Evolutionary conservation across 2,113 vertebrate species (phyloP).

Genomic region (Notiomystis cincta): DNA sequence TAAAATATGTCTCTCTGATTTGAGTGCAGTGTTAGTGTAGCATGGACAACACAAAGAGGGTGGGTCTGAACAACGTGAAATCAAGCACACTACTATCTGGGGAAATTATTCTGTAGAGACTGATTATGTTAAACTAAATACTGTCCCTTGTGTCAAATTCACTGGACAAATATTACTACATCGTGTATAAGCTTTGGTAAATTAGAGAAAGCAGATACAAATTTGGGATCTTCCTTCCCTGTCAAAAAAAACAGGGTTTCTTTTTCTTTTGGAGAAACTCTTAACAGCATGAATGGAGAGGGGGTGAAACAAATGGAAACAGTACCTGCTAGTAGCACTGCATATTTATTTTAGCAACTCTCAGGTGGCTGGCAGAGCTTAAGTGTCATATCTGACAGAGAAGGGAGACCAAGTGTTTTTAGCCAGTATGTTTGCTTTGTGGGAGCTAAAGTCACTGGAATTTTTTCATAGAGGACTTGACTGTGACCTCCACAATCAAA

Average conservation of each 20-base stretch:
- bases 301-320: background rate
- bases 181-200: background rate
- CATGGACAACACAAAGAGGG: background rate
- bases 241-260: background rate
- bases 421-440: background rate
- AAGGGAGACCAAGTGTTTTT: background rate
- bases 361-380: background rate
- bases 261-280: background rate
- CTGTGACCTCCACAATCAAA: background rate
- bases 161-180: background rate
- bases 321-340: background rate
- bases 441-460: background rate
- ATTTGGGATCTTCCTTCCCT: background rate
- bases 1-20: background rate
- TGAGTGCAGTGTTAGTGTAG: accelerated
- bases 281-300: background rate
- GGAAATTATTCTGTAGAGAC: background rate
- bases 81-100: background rate
- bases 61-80: background rate
- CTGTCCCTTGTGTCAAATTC: background rate
- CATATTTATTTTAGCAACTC: background rate
- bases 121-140: background rate
- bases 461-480: constrained; percentile 1
- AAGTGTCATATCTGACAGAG: background rate
- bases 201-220: background rate